Conservation (phyloP, 2,888 invertebrate genomes). For the Argynnis bischoffii region DNA sequence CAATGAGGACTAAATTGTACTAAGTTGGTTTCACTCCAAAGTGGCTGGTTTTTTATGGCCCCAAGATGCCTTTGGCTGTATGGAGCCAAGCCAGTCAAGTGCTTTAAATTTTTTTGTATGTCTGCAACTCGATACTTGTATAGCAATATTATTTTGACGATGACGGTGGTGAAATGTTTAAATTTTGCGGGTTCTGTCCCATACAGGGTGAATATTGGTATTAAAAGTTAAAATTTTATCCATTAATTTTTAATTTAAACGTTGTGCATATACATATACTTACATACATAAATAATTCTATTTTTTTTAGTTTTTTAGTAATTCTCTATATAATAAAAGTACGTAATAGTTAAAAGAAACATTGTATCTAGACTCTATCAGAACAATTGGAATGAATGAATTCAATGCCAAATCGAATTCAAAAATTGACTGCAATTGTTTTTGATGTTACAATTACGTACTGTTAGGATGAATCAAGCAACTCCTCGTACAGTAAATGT, state of each 20-base stretch:
- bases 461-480: background rate
- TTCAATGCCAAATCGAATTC: conserved; percentile 34
- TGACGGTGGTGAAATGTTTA: background rate
- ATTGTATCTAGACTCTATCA: conserved; percentile 5
- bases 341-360: background rate
- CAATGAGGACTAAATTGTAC: conserved; percentile 66
- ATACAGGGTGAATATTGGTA: no score
- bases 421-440: conserved; percentile 36
- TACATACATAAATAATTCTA: no score
- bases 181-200: no score
- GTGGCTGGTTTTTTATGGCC: conserved; percentile 74
- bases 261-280: no score
- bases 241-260: no score
- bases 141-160: conserved; percentile 23
- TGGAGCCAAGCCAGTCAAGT: conserved; percentile 67
- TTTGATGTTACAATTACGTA: conserved; percentile 26
- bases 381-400: conserved; percentile 34
- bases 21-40: conserved; percentile 73
- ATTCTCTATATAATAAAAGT: no score
- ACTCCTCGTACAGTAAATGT: background rate
- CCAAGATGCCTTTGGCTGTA: conserved; percentile 55
- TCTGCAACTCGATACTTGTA: conserved; percentile 40
- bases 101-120: conserved; percentile 53
- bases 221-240: no score
- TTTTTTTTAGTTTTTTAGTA: no score